Evolutionary conservation across 2,888 invertebrate species (phyloP).

Genomic region (Asteroscopus sphinx): DNA sequence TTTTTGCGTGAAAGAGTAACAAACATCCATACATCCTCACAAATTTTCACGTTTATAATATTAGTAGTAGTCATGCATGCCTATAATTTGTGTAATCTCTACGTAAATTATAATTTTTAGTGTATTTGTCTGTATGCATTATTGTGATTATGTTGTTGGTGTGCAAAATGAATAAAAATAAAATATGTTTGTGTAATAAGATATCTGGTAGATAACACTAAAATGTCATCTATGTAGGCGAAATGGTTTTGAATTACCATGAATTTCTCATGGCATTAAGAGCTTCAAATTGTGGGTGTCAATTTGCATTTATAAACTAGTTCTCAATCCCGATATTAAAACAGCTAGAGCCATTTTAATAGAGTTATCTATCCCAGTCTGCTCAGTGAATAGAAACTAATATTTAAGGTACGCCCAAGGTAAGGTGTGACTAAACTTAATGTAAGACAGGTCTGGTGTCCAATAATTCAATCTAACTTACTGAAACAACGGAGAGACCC

Average conservation of each 20-base stretch:
- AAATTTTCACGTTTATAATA: too few species aligned
- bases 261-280: neutral
- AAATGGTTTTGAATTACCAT: slow-evolving; percentile 12
- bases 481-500: neutral
- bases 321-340: neutral
- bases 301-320: neutral
- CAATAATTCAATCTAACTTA: slow-evolving; percentile 25
- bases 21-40: too few species aligned
- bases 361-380: slow-evolving; percentile 4
- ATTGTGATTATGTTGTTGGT: too few species aligned
- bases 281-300: neutral
- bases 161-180: too few species aligned
- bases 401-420: slow-evolving; percentile 8
- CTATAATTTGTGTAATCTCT: too few species aligned
- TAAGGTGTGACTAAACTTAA: slow-evolving; percentile 4
- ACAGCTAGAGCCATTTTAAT: neutral
- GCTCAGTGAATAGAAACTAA: slow-evolving; percentile 19
- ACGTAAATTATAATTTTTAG: too few species aligned
- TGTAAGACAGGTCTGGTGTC: slow-evolving; percentile 10
- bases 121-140: too few species aligned
- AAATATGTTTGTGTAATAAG: slow-evolving; percentile 5
- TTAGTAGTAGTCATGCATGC: too few species aligned
- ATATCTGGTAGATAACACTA: neutral
- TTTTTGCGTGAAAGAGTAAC: too few species aligned
- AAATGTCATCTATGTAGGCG: neutral